Percentiles rank a stretch among this genome's conserved stretches.
Evolutionary conservation across 1,140 invertebrate genomes (phyloP).

Genomic region (Cephus cinctus): DNA sequence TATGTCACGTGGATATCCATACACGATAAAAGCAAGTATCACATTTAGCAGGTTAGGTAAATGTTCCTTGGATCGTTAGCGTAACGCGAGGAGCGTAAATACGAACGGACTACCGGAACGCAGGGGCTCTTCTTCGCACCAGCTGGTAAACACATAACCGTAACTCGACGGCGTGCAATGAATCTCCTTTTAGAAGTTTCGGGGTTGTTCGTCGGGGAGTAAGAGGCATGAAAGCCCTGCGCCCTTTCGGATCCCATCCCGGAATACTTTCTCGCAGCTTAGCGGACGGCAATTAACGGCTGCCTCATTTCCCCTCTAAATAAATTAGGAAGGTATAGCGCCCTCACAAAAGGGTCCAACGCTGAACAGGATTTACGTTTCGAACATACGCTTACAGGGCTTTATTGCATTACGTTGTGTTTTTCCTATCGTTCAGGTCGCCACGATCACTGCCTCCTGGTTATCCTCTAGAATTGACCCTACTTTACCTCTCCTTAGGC

Average conservation of each 20-base stretch:
- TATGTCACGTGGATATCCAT: too few relatives aligned
- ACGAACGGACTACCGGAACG: neutral
- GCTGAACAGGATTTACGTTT: constrained; percentile 40
- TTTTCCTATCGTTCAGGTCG: constrained; percentile 38
- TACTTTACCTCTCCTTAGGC: constrained; percentile 19
- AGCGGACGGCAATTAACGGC: constrained; percentile 47
- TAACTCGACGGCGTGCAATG: constrained; percentile 14
- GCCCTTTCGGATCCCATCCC: constrained; percentile 20
- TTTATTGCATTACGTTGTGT: constrained; percentile 51
- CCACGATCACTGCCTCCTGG: constrained; percentile 24
- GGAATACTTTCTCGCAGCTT: constrained; percentile 46
- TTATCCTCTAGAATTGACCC: constrained; percentile 30
- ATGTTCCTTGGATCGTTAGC: too few relatives aligned
- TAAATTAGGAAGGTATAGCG: constrained; percentile 44
- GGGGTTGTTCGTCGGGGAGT: constrained; percentile 4
- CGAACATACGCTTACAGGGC: constrained; percentile 19
- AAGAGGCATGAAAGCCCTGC: constrained; percentile 5
- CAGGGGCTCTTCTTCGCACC: constrained; percentile 9
- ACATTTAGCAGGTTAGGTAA: too few relatives aligned
- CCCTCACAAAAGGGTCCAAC: constrained; percentile 15
- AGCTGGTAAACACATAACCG: constrained; percentile 21
- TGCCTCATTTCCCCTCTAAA: constrained; percentile 43
- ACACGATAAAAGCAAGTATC: too few relatives aligned
- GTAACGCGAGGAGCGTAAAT: neutral
- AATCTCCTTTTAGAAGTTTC: constrained; percentile 3